Evolutionary conservation across 2,113 vertebrate genomes (phyloP), one percentile per base, ranked within the genome.

Genomic region (Pionites leucogaster): DNA sequence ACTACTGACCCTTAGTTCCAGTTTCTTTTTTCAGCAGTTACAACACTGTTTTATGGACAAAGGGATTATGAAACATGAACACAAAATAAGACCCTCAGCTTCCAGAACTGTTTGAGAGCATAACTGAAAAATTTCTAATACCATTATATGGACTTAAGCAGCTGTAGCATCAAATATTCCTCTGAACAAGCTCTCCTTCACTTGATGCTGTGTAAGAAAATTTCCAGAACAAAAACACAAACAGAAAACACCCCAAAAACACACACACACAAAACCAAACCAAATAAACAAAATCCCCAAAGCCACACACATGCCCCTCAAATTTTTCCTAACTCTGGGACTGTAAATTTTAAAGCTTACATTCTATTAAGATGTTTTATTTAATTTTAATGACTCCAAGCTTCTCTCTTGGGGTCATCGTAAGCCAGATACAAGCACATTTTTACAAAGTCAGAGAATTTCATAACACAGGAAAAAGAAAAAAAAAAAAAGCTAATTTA

Each of bases 261-360:
- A 35, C 15, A 71, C 12, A 71, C 41, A 67, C 5, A 35, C 1
- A 42, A 13, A 17, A 0, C 25, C 20, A 55, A 10, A 6, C 49
- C 27, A 86, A 75, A 37, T 18, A 65, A 25, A 23, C 18, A 44
- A 27, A 28, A 49, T 6, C 31, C 27, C 60, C 60, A 63, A 39
- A 63, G 25, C 24, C 35, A 35, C 57, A 59, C 17, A 35, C 9
- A n/a, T 8, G 47, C 20, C 5, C 6, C 19, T 33, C 33, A 31
- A 3, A 0, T 9, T 75, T n/a, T 55, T 80, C 19, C 31, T 41
- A 37, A 49, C 13, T 68, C 35, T 42, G 9, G 6, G 10, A n/a
- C 25, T 68, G 35, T 8, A 46, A 41, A 67, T 25, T 52, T 70
- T 55, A 35, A 81, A 63, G 7, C 3, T 63, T 55, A 13, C 0